phyloP scores from a whole-genome alignment of 2,113 vertebrate genomes.

The Scomber scombrus region DNA sequence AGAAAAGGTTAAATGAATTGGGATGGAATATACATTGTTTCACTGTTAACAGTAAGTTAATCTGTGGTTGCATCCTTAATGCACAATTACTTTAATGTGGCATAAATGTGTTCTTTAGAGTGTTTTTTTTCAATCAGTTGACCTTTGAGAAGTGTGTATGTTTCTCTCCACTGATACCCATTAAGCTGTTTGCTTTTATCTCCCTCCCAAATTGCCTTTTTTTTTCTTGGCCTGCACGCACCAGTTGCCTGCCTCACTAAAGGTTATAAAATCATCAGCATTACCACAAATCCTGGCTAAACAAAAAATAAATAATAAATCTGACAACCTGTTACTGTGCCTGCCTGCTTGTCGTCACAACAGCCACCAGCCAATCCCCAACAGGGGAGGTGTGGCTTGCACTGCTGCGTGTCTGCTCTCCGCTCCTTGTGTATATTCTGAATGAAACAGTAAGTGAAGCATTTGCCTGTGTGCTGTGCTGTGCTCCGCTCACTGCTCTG shows the following conservation, averaged over 20 bases:
- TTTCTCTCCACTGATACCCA: conserved; percentile 39
- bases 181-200: conserved; percentile 55
- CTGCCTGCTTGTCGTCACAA: conserved; percentile 78
- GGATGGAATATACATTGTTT: conserved; percentile 5
- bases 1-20: neutral
- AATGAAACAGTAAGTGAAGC: conserved; percentile 81
- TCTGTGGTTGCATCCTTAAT: neutral
- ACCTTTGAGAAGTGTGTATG: conserved; percentile 54
- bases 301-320: conserved; percentile 73
- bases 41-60: neutral
- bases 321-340: conserved; percentile 78
- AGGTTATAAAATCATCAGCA: conserved; percentile 78
- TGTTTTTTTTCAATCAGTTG: conserved; percentile 48
- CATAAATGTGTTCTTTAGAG: neutral
- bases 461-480: conserved; percentile 60
- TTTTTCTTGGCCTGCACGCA: conserved; percentile 46
- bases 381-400: conserved; percentile 85
- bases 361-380: conserved; percentile 84
- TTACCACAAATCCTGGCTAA: conserved; percentile 71
- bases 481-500: conserved; percentile 57
- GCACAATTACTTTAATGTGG: neutral
- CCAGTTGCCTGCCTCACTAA: conserved; percentile 46
- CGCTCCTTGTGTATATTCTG: conserved; percentile 80
- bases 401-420: conserved; percentile 75
- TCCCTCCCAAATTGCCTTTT: conserved; percentile 46